These are phyloP conservation scores for Pachypsylla venusta DNA, from an alignment of 1,140 invertebrate species.

Conservation along the genomic window DNA sequence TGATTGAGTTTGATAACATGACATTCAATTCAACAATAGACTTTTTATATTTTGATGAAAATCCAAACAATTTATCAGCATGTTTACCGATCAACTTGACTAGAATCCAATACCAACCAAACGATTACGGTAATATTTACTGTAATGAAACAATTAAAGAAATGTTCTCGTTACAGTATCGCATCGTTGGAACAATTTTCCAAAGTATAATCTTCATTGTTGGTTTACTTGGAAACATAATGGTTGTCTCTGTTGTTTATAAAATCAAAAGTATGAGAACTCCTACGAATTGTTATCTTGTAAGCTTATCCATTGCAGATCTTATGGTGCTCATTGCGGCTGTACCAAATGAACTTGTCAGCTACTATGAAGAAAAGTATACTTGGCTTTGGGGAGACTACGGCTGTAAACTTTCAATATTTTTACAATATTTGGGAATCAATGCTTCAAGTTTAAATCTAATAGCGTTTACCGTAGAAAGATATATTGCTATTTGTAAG, in stretches of 20 bases:
- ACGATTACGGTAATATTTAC: background rate
- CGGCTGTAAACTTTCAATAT: slow-evolving; percentile 44
- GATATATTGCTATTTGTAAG: slow-evolving; percentile 56
- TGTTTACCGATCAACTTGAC: background rate
- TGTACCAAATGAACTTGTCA: slow-evolving; percentile 41
- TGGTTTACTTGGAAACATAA: slow-evolving; percentile 39
- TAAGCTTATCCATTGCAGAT: slow-evolving; percentile 44
- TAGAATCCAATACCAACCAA: background rate
- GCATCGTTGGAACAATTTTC: slow-evolving; percentile 35
- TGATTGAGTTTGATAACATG: too few relatives aligned
- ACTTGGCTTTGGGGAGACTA: slow-evolving; percentile 37
- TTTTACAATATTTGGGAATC: slow-evolving; percentile 49
- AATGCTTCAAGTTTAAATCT: slow-evolving; percentile 49
- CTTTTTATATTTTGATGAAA: slow-evolving; percentile 1
- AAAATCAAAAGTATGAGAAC: slow-evolving; percentile 37
- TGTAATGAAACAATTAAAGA: slow-evolving; percentile 19
- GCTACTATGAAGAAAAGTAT: slow-evolving; percentile 37
- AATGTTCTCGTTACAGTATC: slow-evolving; percentile 36
- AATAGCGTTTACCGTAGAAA: slow-evolving; percentile 50
- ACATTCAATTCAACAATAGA: background rate
- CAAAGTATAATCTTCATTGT: slow-evolving; percentile 40
- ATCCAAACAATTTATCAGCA: background rate
- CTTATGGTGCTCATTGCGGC: slow-evolving; percentile 39
- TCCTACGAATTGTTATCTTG: slow-evolving; percentile 46
- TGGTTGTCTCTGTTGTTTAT: slow-evolving; percentile 38